Evolutionary conservation across 1,140 invertebrate species (phyloP).

Genomic region (Diprion similis): DNA sequence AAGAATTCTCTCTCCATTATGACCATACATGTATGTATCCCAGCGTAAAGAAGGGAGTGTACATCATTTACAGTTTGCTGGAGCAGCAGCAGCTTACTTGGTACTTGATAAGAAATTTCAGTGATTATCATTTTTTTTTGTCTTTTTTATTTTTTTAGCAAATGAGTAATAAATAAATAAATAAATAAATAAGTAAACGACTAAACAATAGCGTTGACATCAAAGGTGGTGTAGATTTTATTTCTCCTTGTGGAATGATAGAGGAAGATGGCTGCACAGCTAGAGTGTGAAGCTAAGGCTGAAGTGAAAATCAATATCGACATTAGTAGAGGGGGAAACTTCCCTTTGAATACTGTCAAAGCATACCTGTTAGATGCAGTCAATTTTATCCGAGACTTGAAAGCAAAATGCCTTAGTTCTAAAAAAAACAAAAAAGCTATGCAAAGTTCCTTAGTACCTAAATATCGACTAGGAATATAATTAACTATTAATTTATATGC

Average conservation of each 20-base stretch:
- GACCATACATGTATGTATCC: too few relatives aligned
- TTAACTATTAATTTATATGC: not conserved
- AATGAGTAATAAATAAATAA: too few relatives aligned
- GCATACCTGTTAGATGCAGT: slow-evolving; percentile 40
- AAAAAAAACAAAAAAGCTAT: not conserved
- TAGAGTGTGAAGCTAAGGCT: slow-evolving; percentile 28
- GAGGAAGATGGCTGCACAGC: slow-evolving; percentile 46
- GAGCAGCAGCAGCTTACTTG: too few relatives aligned
- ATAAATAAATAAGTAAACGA: too few relatives aligned
- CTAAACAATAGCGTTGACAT: too few relatives aligned
- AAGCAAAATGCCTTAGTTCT: slow-evolving; percentile 26
- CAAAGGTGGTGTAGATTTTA: not conserved
- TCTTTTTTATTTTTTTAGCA: too few relatives aligned
- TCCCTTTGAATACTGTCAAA: slow-evolving; percentile 35
- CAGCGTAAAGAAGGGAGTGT: too few relatives aligned
- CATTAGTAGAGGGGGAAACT: slow-evolving; percentile 41
- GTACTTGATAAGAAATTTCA: too few relatives aligned
- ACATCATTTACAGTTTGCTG: too few relatives aligned
- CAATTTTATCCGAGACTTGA: slow-evolving; percentile 13
- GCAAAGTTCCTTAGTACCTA: not conserved
- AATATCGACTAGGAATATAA: not conserved
- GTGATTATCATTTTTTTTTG: too few relatives aligned
- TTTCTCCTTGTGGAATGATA: slow-evolving; percentile 8
- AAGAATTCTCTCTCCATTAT: too few relatives aligned
- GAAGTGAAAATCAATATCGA: slow-evolving; percentile 45